Evolutionary conservation across 2,888 invertebrate species (phyloP), one percentile per base, ranked within the genome.

Genomic region (Keiferia lycopersicella): DNA sequence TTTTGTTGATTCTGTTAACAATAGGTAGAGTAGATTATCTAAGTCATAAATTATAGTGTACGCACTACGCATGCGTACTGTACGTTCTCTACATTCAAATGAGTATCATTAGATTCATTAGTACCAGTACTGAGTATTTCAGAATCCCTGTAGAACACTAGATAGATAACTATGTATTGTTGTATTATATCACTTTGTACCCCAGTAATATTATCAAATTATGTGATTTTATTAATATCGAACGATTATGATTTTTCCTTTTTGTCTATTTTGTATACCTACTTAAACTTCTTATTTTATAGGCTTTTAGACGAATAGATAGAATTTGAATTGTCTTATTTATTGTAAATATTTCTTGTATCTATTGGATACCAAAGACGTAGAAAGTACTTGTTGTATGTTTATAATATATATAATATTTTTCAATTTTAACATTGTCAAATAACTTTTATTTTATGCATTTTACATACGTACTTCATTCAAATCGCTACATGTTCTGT

Each of bases 311-410:
- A 10, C n/a, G n/a, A n/a, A n/a, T 34, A 1, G 34, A 34, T 34
- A n/a, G 3, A 45, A 45, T 11, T 22, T 53, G 12, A 22, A 12
- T 3, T 14, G 34, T 34, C 34, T n/a, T 16, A 34, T 16, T 22
- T 53, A 0, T 53, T 53, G 56, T 56, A 56, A 56, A 56, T 57
- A 51, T 16, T 38, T 38, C 8, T 34, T 34, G 34, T 34, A 34
- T 58, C 58, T 58, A 38, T 59, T 57, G 64, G 66, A 66, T 64
- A 59, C 68, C 68, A 69, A 69, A 69, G 67, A 65, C 59, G 66
- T 68, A 10, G 67, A 67, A 65, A 65, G 65, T 72, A 71, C 69
- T 69, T 70, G 69, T 57, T 53, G 62, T 62, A n/a, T n/a, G n/a
- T n/a, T n/a, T n/a, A n/a, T n/a, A 45, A 57, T 11, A 6, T 8